These are phyloP conservation scores for Trichogramma dendrolimi DNA, from an alignment of 2,888 invertebrate species.

Conservation along the genomic window DNA sequence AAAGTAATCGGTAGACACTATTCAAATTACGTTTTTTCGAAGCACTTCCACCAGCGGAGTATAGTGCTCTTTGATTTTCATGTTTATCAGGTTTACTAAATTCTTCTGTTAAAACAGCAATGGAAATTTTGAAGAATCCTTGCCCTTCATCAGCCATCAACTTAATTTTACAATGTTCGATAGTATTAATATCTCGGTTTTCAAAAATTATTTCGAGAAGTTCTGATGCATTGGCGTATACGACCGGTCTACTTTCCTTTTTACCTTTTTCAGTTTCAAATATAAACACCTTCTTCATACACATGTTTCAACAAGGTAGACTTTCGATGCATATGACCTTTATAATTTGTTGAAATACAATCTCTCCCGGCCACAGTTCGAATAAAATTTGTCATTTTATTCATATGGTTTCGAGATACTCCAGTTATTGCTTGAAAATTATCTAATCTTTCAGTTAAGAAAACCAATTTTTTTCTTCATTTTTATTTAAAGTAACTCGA, in stretches of 20 bases:
- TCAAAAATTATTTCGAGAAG: background rate
- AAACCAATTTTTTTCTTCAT: too few species aligned
- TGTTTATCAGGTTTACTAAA: background rate
- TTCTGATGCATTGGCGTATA: background rate
- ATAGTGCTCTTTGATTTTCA: background rate
- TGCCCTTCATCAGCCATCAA: background rate
- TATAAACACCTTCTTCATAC: constrained; percentile 5
- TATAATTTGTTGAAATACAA: constrained; percentile 7
- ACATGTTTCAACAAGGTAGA: constrained; percentile 4
- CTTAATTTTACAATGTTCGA: background rate
- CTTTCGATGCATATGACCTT: constrained; percentile 9
- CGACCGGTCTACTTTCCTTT: constrained; percentile 7
- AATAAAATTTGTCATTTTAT: constrained; percentile 9
- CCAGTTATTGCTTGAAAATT: constrained; percentile 8
- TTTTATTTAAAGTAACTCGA: constrained; percentile 1
- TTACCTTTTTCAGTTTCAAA: constrained; percentile 2
- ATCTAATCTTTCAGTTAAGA: constrained; percentile 10
- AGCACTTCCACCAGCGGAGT: background rate
- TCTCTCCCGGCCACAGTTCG: constrained; percentile 6
- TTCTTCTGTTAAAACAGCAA: constrained; percentile 1
- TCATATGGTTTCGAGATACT: constrained; percentile 7
- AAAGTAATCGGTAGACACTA: background rate
- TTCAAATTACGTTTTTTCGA: background rate
- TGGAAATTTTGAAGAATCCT: constrained; percentile 1
- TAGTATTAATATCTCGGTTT: background rate